Conservation (phyloP, 1,140 invertebrate species). For the Aphelenchoides avenae region DNA sequence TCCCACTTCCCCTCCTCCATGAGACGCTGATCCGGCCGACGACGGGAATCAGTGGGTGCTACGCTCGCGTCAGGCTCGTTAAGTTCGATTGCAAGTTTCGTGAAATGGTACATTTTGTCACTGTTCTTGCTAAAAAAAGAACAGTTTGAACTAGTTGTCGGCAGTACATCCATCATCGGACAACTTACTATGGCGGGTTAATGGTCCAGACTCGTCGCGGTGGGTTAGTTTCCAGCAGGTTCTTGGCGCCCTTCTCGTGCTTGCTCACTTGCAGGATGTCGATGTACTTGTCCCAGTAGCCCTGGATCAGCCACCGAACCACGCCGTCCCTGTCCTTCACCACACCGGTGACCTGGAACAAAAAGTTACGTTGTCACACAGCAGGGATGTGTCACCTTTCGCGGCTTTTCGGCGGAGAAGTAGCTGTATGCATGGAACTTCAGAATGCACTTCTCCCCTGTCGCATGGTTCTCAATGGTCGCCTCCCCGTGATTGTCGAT, state of each 20-base stretch:
- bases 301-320: conserved; percentile 76
- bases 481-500: conserved; percentile 98
- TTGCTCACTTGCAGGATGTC: conserved; percentile 78
- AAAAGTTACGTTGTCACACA: neutral
- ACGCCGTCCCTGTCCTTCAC: conserved; percentile 67
- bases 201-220: conserved; percentile 80
- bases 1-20: conserved; percentile 97
- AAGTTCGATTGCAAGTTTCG: conserved; percentile 84
- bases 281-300: conserved; percentile 90
- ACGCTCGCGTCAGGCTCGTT: conserved; percentile 88
- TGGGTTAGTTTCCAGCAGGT: conserved; percentile 80
- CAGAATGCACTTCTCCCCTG: conserved; percentile 85
- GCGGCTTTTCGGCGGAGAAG: conserved; percentile 90
- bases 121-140: conserved; percentile 51
- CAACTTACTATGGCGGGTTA: conserved; percentile 70
- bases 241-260: conserved; percentile 67
- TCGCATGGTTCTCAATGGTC: conserved; percentile 81
- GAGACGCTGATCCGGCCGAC: conserved; percentile 86
- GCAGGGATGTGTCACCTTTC: conserved; percentile 69
- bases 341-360: conserved; percentile 68
- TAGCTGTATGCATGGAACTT: conserved; percentile 96
- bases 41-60: conserved; percentile 89
- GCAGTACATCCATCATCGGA: conserved; percentile 10
- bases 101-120: conserved; percentile 88
- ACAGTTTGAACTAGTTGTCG: conserved; percentile 8